Percentiles rank a stretch among this genome's conserved stretches.
These are phyloP conservation scores for Peribatodes rhomboidaria DNA, from an alignment of 2,888 invertebrate species.

Conservation along the genomic window DNA sequence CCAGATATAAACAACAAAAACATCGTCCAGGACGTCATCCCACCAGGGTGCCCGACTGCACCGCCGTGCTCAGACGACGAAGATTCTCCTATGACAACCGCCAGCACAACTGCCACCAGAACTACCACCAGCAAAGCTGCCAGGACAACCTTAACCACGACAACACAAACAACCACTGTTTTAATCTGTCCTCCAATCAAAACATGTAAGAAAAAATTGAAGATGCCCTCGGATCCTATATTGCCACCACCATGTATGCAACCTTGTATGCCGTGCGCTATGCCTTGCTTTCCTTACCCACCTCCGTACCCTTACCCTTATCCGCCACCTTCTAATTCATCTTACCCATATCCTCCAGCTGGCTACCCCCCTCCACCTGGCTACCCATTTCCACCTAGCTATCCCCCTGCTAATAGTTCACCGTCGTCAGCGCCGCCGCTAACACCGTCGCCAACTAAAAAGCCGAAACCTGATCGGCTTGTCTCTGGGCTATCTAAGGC, in stretches of 20 bases:
- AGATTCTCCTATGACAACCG: constrained; percentile 27
- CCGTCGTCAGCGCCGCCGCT: neutral
- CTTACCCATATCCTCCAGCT: neutral
- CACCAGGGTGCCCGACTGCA: constrained; percentile 25
- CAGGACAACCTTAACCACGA: too few relatives aligned
- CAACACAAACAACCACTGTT: too few relatives aligned
- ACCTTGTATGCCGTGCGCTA: constrained; percentile 10
- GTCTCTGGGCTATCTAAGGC: too few relatives aligned
- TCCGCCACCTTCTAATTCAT: too few relatives aligned
- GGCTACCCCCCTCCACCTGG: neutral
- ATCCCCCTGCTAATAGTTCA: too few relatives aligned
- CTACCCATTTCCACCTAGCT: neutral
- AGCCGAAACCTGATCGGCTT: too few relatives aligned
- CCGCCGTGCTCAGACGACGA: constrained; percentile 43
- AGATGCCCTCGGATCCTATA: constrained; percentile 4
- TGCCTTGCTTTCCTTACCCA: constrained; percentile 16
- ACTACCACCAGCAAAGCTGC: constrained; percentile 11
- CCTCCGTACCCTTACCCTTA: constrained; percentile 23
- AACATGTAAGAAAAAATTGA: constrained; percentile 19
- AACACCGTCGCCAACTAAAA: too few relatives aligned
- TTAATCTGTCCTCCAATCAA: constrained; percentile 47
- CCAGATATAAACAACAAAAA: neutral
- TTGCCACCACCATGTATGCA: constrained; percentile 19
- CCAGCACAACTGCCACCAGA: constrained; percentile 23
- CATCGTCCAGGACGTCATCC: constrained; percentile 5